phyloP scores from a whole-genome alignment of 2,113 vertebrate genomes.

The Rhadina sibilatrix region DNA sequence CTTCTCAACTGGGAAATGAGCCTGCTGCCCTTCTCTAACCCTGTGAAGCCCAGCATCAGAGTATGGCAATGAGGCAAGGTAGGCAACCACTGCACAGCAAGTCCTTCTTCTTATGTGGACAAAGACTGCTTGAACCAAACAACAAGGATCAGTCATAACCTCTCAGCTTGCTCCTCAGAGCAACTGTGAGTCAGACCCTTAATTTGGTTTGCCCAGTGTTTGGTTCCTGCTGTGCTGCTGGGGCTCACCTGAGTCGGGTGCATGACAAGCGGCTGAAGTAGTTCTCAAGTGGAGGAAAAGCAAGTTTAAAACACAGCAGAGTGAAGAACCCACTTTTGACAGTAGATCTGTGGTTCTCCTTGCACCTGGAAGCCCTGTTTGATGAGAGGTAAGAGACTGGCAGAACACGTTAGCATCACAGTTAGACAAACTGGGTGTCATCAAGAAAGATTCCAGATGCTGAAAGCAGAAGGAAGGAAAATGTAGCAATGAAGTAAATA shows the following conservation, averaged over 20 bases:
- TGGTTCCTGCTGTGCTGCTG: not conserved
- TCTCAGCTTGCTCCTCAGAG: not conserved
- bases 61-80: not conserved
- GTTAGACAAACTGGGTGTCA: not conserved
- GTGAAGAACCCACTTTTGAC: not conserved
- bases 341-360: not conserved
- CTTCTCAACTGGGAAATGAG: not conserved
- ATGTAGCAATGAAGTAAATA: not conserved
- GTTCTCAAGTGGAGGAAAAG: not conserved
- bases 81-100: not conserved
- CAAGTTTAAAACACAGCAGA: not conserved
- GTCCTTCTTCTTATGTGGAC: not conserved
- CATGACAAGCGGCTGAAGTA: not conserved
- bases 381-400: not conserved
- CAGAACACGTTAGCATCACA: not conserved
- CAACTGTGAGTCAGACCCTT: not conserved
- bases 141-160: not conserved
- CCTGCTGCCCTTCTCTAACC: not conserved
- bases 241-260: not conserved
- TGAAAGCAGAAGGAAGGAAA: not conserved
- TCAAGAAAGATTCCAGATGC: not conserved
- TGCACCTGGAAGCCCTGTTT: not conserved
- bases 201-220: not conserved
- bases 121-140: not conserved
- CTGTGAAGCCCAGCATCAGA: not conserved